Conservation (phyloP, 2,888 invertebrate genomes). For the Emmelina monodactyla region DNA sequence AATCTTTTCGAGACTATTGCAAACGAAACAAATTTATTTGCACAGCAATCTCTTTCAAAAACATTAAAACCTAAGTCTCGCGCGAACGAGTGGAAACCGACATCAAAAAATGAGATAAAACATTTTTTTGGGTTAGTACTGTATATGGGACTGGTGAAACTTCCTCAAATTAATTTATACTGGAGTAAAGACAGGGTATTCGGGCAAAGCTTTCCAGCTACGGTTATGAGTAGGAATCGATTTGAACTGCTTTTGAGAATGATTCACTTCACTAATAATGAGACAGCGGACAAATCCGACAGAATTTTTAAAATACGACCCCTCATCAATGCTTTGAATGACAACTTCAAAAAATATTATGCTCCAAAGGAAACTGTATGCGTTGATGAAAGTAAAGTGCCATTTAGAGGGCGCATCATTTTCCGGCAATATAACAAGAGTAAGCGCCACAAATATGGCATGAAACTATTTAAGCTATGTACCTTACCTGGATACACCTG, state of each 20-base stretch:
- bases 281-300: constrained; percentile 5
- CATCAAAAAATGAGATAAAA: constrained; percentile 14
- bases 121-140: constrained; percentile 17
- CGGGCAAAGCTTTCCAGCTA: constrained; percentile 14
- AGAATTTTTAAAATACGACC: constrained; percentile 5
- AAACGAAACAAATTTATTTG: constrained; percentile 6
- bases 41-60: constrained; percentile 5
- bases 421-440: constrained; percentile 17
- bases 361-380: constrained; percentile 8
- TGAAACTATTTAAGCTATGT: constrained; percentile 25
- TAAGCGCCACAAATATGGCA: constrained; percentile 19
- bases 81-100: constrained; percentile 16
- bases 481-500: constrained; percentile 22
- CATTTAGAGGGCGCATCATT: constrained; percentile 15
- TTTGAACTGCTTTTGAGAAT: constrained; percentile 13
- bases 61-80: constrained; percentile 10
- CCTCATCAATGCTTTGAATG: constrained; percentile 6
- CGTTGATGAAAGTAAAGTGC: constrained; percentile 17
- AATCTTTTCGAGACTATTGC: constrained; percentile 7
- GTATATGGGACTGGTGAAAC: constrained; percentile 19
- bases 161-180: constrained; percentile 15
- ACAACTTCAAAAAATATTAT: constrained; percentile 9
- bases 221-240: constrained; percentile 16
- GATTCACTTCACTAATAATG: background rate
- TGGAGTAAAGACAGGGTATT: constrained; percentile 17